These are phyloP conservation scores for Glyphotaelius pellucidus DNA, from an alignment of 2,888 invertebrate species.

Conservation along the genomic window DNA sequence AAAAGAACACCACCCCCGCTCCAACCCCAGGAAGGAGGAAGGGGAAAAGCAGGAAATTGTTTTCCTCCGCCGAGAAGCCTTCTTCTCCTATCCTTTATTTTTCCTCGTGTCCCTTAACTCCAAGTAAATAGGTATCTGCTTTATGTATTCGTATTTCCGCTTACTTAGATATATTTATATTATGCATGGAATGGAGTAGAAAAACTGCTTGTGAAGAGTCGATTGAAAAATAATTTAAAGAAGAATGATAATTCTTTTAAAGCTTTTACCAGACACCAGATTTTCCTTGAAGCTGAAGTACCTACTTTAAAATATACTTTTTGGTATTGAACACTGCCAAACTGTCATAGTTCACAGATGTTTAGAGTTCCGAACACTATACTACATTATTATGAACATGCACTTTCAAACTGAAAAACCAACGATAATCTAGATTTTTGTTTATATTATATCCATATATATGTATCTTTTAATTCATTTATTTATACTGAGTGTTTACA, in stretches of 20 bases:
- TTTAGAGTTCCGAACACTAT: no score
- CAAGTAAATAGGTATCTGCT: slow-evolving; percentile 39
- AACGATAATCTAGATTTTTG: no score
- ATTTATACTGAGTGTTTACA: no score
- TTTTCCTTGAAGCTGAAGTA: no score
- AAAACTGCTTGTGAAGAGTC: not conserved
- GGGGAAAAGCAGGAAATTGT: slow-evolving; percentile 63
- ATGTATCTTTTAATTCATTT: no score
- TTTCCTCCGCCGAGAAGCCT: slow-evolving; percentile 59
- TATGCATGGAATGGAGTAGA: not conserved
- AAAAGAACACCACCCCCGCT: slow-evolving; percentile 21
- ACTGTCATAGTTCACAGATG: no score
- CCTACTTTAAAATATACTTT: no score
- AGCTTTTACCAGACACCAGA: not conserved
- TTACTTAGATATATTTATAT: not conserved
- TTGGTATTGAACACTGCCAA: no score
- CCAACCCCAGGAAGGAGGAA: not conserved
- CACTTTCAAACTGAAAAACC: no score
- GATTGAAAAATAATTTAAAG: no score
- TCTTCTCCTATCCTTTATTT: slow-evolving; percentile 60
- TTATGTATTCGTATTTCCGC: slow-evolving; percentile 43
- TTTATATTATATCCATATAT: no score
- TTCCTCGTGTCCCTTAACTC: slow-evolving; percentile 44
- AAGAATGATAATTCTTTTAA: not conserved
- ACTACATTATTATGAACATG: no score